Base-by-base conservation (phyloP, 2,113 vertebrate species). In the Mola mola region DNA sequence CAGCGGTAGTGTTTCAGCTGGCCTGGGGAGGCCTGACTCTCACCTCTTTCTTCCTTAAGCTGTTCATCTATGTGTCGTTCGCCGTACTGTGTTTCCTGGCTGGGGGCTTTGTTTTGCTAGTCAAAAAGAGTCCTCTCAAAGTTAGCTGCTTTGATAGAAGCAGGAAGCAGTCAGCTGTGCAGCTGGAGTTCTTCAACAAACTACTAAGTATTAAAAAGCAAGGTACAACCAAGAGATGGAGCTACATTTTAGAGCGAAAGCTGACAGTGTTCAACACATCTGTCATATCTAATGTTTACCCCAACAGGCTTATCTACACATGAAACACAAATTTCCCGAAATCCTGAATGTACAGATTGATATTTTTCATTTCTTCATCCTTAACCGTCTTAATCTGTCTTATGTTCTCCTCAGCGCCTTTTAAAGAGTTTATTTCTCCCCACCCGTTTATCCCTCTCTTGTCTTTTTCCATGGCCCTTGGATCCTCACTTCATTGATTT, bases 1-100 rank as follows among this genome's bases (percentile, higher is more conserved):
- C 86, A 26, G 90, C 89, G 15, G 72, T 91, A 53, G 83, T 80
- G 36, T 86, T 92, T 17, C 92, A 93, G 80, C 84, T 91, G 61
- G 81, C 84, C 31, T 92, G 85, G 72, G 91, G 90, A 58, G 90
- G 89, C 48, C 72, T 91, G 65, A 88, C 78, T 17, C 79, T 93
- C 52, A 91, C 91, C 55, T 91, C 91, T 25, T 86, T 93, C 69
- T 86, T 93, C 74, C 66, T 93, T 26, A 91, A 90, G 84, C 84
- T 93, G 7, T 92, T 93, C 71, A 72, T 93, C 68, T 93, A 92
- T 43, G 77, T 90, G 24, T 91, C 91, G 1, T 92, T 93, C 73
- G 90, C 89, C 15, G 64, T 93, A 22, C 57, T 93, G 40, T 93
- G 93, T 62, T 89, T 93, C 46, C 68, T 92, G 67, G 78, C 91